Base-by-base conservation (phyloP, 2,888 invertebrate species). In the Cyclophora punctaria region DNA sequence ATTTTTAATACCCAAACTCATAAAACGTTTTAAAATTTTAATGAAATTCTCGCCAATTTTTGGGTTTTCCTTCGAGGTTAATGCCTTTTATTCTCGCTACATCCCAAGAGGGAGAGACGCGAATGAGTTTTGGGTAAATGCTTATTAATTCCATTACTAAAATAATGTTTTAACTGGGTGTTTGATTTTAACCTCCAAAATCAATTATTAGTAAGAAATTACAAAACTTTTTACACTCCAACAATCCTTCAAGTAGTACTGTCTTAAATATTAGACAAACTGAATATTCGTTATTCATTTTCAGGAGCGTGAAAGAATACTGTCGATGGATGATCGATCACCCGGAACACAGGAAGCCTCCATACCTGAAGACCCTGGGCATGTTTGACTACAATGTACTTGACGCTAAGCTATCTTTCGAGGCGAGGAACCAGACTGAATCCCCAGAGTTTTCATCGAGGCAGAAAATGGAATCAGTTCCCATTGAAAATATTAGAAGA, bases 301-400 rank as follows among this genome's bases (percentile, higher is more conserved):
- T 3, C 73, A 91, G 91, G 62, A 90, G 91, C 48, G 91, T 91
- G 0, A 87, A 87, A 61, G 90, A 90, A 49, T 92, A 90, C 59
- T 89, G 89, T 56, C 85, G 90, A 49, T 90, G 90, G 85, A 84
- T 91, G 75, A 83, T 88, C 41, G 82, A 89, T 2, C 89, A 90
- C 63, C 90, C 90, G 0, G 87, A 90, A 50, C 71, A 89, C 51
- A 76, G 81, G 20, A 81, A 89, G 3, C 90, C 92, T 2, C 84
- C 86, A 3, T 92, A 89, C 66, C 73, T 92, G 41, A 77, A 66
- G 48, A 88, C 89, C 46, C 71, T 83, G n/a, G 90, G 90, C 34
- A 85, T 91, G 83, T 82, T 91, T 55, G 83, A 89, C 56, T 60
- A 75, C 0, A 78, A 74, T 0, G 80, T 85, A 1, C 59, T 89